phyloP scores from a whole-genome alignment of 1,140 invertebrate genomes.

The Trachymyrmex septentrionalis region DNA sequence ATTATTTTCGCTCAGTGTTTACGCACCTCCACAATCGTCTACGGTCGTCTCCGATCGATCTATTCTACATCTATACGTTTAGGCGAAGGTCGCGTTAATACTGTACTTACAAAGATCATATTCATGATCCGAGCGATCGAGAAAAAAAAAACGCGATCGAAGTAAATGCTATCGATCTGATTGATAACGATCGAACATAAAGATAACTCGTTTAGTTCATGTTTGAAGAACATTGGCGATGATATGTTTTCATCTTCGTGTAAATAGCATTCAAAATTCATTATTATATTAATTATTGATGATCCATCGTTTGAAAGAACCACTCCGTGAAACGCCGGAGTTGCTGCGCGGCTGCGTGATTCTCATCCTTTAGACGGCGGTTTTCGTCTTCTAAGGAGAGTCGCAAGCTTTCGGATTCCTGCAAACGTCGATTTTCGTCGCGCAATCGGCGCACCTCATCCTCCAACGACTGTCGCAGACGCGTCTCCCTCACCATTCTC shows the following conservation, averaged over 20 bases:
- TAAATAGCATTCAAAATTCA: constrained; percentile 11
- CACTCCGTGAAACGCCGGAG: constrained; percentile 96
- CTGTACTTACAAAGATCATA: constrained; percentile 76
- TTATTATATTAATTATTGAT: constrained; percentile 85
- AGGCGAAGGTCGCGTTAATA: constrained; percentile 77
- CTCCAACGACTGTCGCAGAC: constrained; percentile 88
- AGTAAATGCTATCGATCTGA: constrained; percentile 1
- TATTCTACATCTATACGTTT: constrained; percentile 35
- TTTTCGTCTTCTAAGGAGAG: constrained; percentile 92
- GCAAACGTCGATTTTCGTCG: constrained; percentile 94
- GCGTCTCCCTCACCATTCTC: constrained; percentile 89
- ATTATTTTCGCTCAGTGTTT: neutral
- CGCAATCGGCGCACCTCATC: constrained; percentile 92
- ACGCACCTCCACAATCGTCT: neutral
- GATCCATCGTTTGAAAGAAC: constrained; percentile 96
- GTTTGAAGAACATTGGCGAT: neutral
- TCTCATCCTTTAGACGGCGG: constrained; percentile 94
- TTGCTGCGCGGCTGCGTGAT: constrained; percentile 95
- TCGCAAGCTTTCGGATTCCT: constrained; percentile 91
- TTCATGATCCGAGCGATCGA: constrained; percentile 10
- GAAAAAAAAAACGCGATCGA: constrained; percentile 33
- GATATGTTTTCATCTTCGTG: constrained; percentile 7
- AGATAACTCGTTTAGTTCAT: neutral
- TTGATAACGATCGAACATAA: neutral
- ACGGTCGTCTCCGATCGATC: constrained; percentile 3